Conservation (phyloP, 2,113 vertebrate species). For the Phalacrocorax brasilianus region DNA sequence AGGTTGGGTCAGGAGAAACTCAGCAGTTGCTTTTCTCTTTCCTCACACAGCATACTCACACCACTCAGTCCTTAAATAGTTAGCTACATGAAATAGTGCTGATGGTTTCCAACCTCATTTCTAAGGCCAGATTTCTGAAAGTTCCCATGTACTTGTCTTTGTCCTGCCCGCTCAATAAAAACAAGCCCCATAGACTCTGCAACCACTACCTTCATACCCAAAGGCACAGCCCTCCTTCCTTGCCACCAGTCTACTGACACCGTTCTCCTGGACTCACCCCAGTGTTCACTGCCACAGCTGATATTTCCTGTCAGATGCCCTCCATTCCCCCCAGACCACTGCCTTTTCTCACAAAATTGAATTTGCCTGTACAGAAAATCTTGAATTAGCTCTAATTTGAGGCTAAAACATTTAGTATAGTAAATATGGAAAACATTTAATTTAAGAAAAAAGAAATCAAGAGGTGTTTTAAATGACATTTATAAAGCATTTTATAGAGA, state of each 20-base stretch:
- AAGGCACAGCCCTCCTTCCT: background rate
- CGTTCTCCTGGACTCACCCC: background rate
- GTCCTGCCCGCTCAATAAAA: background rate
- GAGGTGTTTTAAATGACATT: background rate
- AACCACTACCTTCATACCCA: background rate
- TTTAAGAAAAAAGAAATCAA: background rate
- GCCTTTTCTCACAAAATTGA: background rate
- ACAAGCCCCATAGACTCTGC: background rate
- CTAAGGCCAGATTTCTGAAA: background rate
- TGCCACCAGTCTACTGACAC: background rate
- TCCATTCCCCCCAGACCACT: background rate
- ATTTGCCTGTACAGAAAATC: background rate
- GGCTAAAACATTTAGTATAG: background rate
- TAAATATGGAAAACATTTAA: background rate
- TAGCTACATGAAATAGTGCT: background rate
- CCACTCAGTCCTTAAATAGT: background rate
- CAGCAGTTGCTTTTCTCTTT: background rate
- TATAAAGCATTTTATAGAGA: background rate
- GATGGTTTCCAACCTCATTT: background rate
- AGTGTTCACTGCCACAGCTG: background rate
- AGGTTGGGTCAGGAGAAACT: background rate
- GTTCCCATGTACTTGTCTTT: background rate
- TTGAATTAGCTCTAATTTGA: background rate
- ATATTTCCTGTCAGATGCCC: background rate
- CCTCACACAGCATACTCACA: background rate